Evolutionary conservation across 1,140 invertebrate species (phyloP), one percentile per base, ranked within the genome.

Genomic region (Oreohelix idahoensis): DNA sequence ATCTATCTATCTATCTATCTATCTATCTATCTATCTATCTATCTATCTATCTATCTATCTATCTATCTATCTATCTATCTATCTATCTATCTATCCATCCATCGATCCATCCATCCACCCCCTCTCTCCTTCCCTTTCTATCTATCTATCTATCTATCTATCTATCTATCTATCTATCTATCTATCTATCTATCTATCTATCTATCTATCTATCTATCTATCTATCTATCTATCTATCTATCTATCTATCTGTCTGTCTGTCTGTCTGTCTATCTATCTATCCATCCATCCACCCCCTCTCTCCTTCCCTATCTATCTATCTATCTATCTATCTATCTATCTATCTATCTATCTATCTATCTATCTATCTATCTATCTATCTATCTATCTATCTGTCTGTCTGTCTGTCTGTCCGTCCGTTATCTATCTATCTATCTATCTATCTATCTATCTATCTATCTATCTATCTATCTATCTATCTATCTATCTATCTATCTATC

Each of bases 21-120:
- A 36, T 73, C 70, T 58, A n/a, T 58, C 70, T 42, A 17, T 73
- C 70, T 42, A 20, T 42, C 70, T 42, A 17, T 42, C 70, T 73
- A 36, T 42, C 70, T 42, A 17, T 42, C 70, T 42, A 17, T 15
- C 35, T 38, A 36, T 11, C 35, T 38, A 36, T 11, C 35, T 36
- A 17, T 11, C 70, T 42, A n/a, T 42, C 35, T 38, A n/a, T 36
- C 39, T 73, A 20, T 38, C 35, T 73, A 36, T 38, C 53, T 58
- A n/a, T 58, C 53, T n/a, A n/a, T n/a, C n/a, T n/a, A n/a, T n/a
- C n/a, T n/a, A n/a, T n/a, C n/a, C n/a, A n/a, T n/a, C n/a, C n/a
- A n/a, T n/a, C n/a, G n/a, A n/a, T n/a, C n/a, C n/a, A n/a, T n/a
- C n/a, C n/a, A n/a, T n/a, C n/a, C n/a, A n/a, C n/a, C 26, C 13